Evolutionary conservation across 2,888 invertebrate genomes (phyloP).

Genomic region (Cheilosia urbana): DNA sequence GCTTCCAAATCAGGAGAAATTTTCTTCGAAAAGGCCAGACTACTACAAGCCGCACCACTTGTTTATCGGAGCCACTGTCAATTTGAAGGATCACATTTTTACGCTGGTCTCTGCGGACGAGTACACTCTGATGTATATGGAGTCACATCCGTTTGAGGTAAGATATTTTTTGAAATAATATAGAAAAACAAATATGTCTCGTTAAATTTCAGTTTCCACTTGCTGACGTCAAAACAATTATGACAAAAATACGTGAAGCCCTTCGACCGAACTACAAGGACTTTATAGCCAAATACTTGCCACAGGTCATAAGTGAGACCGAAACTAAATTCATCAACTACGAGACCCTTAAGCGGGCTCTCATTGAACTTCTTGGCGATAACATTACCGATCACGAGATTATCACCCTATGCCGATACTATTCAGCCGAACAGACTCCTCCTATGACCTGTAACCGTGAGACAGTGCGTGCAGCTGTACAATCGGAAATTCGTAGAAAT

Average conservation of each 20-base stretch:
- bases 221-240: slow-evolving; percentile 89
- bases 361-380: slow-evolving; percentile 88
- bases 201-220: slow-evolving; percentile 86
- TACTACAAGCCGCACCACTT: slow-evolving; percentile 92
- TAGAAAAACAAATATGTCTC: background rate
- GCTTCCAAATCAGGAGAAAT: slow-evolving; percentile 90
- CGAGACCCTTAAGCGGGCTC: slow-evolving; percentile 85
- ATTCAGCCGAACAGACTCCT: slow-evolving; percentile 86
- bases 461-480: slow-evolving; percentile 87
- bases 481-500: slow-evolving; percentile 89
- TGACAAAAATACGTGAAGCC: slow-evolving; percentile 89
- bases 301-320: slow-evolving; percentile 77
- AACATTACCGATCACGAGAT: slow-evolving; percentile 92
- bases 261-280: slow-evolving; percentile 89
- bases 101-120: slow-evolving; percentile 92
- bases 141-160: slow-evolving; percentile 90
- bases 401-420: slow-evolving; percentile 89
- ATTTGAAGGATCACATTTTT: slow-evolving; percentile 91
- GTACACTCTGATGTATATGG: slow-evolving; percentile 94
- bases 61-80: slow-evolving; percentile 92
- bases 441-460: slow-evolving; percentile 82
- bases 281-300: slow-evolving; percentile 89
- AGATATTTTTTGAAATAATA: slow-evolving; percentile 27
- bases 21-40: slow-evolving; percentile 88
- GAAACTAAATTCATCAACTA: slow-evolving; percentile 79